Evolutionary conservation across 2,797 vertebrate species (phyloP).

Genomic region (Mormyrops boulengeri): DNA sequence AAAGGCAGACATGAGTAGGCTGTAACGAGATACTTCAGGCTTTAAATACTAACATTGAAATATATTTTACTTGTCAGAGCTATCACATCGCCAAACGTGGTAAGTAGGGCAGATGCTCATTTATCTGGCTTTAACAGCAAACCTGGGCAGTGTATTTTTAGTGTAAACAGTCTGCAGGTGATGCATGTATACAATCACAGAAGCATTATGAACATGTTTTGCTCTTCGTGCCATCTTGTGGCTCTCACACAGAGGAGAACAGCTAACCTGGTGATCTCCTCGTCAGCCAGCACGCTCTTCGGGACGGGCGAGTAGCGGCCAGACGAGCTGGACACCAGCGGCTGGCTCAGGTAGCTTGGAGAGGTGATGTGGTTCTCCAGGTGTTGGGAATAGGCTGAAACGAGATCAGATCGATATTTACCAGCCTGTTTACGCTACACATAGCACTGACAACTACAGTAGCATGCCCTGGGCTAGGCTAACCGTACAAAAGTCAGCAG

Average conservation of each 20-base stretch:
- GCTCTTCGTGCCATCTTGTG: neutral
- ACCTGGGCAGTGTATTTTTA: neutral
- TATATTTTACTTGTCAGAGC: neutral
- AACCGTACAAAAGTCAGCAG: neutral
- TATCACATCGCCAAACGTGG: neutral
- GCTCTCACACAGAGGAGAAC: neutral
- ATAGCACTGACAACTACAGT: neutral
- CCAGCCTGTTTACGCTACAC: neutral
- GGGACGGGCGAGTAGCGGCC: conserved; percentile 81
- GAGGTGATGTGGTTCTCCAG: conserved; percentile 87
- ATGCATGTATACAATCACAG: neutral
- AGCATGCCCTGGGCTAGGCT: neutral
- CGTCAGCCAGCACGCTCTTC: conserved; percentile 78
- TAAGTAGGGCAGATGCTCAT: neutral
- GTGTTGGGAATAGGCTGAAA: conserved; percentile 78
- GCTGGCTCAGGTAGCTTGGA: conserved; percentile 72
- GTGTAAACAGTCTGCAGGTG: neutral
- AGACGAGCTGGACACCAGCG: conserved; percentile 68
- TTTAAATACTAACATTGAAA: neutral
- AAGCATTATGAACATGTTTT: neutral
- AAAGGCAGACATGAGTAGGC: neutral
- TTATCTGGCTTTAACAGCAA: neutral
- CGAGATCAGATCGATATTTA: neutral
- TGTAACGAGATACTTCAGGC: neutral
- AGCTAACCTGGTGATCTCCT: conserved; percentile 80